A percentile compares a stretch with the other conserved stretches of the same genome.
phyloP scores from a whole-genome alignment of 53 echinoderm and acorn worm species.

The Holothuria leucospilota region DNA sequence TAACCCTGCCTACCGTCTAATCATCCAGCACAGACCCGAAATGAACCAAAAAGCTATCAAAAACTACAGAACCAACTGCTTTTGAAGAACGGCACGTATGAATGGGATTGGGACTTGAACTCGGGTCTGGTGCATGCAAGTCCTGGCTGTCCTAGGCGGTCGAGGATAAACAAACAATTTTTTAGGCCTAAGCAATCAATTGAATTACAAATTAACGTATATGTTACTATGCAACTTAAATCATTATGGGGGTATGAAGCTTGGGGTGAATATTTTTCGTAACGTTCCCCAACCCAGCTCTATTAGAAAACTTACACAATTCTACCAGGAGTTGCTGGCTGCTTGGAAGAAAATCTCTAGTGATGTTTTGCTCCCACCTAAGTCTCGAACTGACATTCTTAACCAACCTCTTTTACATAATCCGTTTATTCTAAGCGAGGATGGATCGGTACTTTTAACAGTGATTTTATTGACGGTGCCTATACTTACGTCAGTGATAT shows the following conservation, averaged over 20 bases:
- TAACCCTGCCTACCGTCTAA: no score
- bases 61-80: no score
- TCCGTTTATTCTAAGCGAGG: background rate
- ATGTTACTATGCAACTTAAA: background rate
- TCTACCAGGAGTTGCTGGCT: background rate
- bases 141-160: no score
- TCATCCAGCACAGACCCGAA: no score
- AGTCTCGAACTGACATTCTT: background rate
- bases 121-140: no score
- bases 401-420: slow-evolving; percentile 1
- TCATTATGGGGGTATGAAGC: background rate
- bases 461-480: background rate
- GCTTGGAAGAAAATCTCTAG: background rate
- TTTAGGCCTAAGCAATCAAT: background rate
- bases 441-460: background rate
- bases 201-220: background rate
- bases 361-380: background rate
- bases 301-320: background rate
- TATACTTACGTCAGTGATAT: background rate
- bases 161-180: no score
- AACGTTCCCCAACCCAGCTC: background rate
- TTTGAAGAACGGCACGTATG: no score
- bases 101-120: no score
- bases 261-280: slow-evolving; percentile 10
- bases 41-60: no score